Conservation (phyloP, 2,888 invertebrate genomes). For the Athalia rosae region DNA sequence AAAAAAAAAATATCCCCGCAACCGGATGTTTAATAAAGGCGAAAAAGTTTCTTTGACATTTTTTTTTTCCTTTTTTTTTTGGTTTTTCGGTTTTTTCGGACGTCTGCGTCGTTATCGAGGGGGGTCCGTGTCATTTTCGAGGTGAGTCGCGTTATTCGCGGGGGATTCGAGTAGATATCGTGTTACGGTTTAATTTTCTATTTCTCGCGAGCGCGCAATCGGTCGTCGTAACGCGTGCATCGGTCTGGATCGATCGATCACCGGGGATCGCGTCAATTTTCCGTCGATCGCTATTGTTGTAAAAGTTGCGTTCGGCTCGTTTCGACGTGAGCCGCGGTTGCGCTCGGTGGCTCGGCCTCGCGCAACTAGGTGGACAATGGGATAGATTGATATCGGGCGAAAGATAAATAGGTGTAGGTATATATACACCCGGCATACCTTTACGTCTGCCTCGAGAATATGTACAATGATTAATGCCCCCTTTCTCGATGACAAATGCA, state of each 20-base stretch:
- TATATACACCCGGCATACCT: neutral
- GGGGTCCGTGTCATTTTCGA: no score
- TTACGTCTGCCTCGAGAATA: neutral
- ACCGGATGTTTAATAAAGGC: no score
- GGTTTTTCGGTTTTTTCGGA: no score
- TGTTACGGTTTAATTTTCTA: no score
- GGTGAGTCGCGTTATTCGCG: no score
- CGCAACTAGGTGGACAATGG: constrained; percentile 7
- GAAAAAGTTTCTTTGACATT: no score
- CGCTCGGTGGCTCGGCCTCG: neutral
- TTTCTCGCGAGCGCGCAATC: no score
- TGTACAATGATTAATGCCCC: neutral
- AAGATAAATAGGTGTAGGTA: constrained; percentile 7
- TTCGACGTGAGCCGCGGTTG: neutral
- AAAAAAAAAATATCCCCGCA: no score
- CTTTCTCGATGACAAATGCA: neutral
- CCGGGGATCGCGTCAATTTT: neutral
- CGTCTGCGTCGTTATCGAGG: no score
- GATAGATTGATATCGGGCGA: constrained; percentile 4
- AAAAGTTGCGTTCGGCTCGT: neutral
- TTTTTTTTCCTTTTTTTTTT: no score
- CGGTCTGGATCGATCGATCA: constrained; percentile 2
- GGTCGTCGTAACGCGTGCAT: no score
- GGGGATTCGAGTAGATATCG: no score
- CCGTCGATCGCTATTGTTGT: neutral